A percentile compares a stretch with the other conserved stretches of the same genome.
phyloP scores from a whole-genome alignment of 2,888 invertebrate genomes.

The Yponomeuta cagnagella region DNA sequence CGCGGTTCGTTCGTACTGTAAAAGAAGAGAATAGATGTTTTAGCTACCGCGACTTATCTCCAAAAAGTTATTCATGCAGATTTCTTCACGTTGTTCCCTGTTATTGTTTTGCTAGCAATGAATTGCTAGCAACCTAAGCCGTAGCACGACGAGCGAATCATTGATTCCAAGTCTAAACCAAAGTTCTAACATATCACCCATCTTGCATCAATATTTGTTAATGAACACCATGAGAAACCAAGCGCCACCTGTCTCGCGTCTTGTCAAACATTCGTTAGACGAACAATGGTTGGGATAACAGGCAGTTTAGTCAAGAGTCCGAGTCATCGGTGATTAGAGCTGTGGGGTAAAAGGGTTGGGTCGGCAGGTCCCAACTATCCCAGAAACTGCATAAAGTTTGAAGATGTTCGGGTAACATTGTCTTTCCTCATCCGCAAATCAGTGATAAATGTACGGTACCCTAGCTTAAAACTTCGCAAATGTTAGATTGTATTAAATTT shows the following conservation, averaged over 20 bases:
- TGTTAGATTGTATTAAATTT: too few species aligned
- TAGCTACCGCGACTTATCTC: too few species aligned
- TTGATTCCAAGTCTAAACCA: background rate
- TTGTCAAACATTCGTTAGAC: conserved; percentile 36
- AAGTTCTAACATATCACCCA: background rate
- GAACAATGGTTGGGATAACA: conserved; percentile 61
- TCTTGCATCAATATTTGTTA: conserved; percentile 24
- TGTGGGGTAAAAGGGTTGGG: background rate
- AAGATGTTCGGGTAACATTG: background rate
- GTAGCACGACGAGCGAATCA: too few species aligned
- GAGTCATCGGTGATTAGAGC: conserved; percentile 38
- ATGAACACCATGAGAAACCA: background rate
- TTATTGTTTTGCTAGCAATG: too few species aligned
- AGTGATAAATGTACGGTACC: too few species aligned
- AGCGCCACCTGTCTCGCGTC: conserved; percentile 52
- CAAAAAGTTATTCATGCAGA: too few species aligned
- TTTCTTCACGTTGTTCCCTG: too few species aligned
- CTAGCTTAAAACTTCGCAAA: too few species aligned
- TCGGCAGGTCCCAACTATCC: background rate
- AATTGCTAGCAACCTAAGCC: too few species aligned
- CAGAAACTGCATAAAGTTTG: background rate
- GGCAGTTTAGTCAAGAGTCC: conserved; percentile 44
- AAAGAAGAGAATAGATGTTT: background rate
- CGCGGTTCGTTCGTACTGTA: background rate
- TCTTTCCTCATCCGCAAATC: background rate